phyloP scores from a whole-genome alignment of 2,888 invertebrate genomes.

The Heteromyza rotundicornis region DNA sequence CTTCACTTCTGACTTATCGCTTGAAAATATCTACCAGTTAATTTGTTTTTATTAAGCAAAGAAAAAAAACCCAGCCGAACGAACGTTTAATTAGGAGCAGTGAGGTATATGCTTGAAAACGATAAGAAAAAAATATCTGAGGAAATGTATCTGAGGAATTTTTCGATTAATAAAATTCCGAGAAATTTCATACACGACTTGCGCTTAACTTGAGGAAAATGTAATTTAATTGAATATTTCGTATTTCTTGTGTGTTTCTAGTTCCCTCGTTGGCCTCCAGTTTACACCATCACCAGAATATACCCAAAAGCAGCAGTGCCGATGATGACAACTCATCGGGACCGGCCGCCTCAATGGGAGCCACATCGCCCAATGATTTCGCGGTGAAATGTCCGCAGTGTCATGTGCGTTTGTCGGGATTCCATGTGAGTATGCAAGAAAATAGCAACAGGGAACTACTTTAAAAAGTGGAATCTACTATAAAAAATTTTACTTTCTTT shows the following conservation, averaged over 20 bases:
- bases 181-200: not conserved
- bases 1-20: constrained; percentile 38
- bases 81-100: constrained; percentile 21
- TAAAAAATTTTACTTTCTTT: constrained; percentile 1
- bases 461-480: not conserved
- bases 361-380: constrained; percentile 50
- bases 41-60: constrained; percentile 54
- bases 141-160: not conserved
- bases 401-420: constrained; percentile 60
- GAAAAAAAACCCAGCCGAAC: constrained; percentile 27
- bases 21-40: constrained; percentile 45
- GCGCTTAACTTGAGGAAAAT: not conserved
- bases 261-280: constrained; percentile 62
- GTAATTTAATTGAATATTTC: not conserved
- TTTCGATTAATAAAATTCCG: not conserved
- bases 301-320: constrained; percentile 45
- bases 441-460: no score
- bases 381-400: constrained; percentile 64
- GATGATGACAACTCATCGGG: constrained; percentile 46
- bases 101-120: constrained; percentile 14
- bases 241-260: constrained; percentile 33
- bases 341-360: constrained; percentile 37
- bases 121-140: not conserved
- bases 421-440: constrained; percentile 61
- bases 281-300: constrained; percentile 56